Conservation (phyloP, 92 coral and sea anemone species). For the Plumapathes pennacea region DNA sequence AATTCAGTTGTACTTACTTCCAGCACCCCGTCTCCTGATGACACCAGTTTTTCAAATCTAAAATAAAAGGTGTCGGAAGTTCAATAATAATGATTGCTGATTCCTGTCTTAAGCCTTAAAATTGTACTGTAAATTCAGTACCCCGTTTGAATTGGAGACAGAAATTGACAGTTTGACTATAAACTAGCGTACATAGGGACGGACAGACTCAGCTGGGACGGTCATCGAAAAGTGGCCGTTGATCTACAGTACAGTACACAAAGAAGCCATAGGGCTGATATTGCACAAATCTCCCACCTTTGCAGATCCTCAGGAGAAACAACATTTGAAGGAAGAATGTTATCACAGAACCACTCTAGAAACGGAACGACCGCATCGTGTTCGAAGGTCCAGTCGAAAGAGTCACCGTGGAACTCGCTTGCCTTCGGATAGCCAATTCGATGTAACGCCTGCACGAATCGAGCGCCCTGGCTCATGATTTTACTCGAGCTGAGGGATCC, state of each 20-base stretch:
- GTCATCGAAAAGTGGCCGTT: too few relatives aligned
- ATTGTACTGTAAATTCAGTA: not conserved
- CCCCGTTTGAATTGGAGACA: too few relatives aligned
- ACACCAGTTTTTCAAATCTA: constrained; percentile 62
- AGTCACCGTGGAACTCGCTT: constrained; percentile 61
- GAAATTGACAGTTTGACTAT: too few relatives aligned
- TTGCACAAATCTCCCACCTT: too few relatives aligned
- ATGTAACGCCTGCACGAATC: constrained; percentile 61
- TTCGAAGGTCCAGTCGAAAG: constrained; percentile 92
- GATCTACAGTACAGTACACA: too few relatives aligned
- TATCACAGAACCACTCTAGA: constrained; percentile 91
- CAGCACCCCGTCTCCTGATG: constrained; percentile 66
- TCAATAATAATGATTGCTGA: too few relatives aligned
- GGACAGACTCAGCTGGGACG: too few relatives aligned
- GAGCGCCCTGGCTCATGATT: constrained; percentile 59
- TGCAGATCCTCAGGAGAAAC: constrained; percentile 67
- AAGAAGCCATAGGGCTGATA: too few relatives aligned
- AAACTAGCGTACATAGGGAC: too few relatives aligned
- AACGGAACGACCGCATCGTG: constrained; percentile 66
- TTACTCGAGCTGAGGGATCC: too few relatives aligned
- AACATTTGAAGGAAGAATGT: constrained; percentile 68
- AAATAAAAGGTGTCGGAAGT: constrained; percentile 7
- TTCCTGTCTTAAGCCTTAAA: not conserved
- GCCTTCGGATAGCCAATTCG: constrained; percentile 73
- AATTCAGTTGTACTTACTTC: constrained; percentile 45